These are phyloP conservation scores for Chaetura pelagica DNA, from an alignment of 2,113 vertebrate species.

Conservation along the genomic window DNA sequence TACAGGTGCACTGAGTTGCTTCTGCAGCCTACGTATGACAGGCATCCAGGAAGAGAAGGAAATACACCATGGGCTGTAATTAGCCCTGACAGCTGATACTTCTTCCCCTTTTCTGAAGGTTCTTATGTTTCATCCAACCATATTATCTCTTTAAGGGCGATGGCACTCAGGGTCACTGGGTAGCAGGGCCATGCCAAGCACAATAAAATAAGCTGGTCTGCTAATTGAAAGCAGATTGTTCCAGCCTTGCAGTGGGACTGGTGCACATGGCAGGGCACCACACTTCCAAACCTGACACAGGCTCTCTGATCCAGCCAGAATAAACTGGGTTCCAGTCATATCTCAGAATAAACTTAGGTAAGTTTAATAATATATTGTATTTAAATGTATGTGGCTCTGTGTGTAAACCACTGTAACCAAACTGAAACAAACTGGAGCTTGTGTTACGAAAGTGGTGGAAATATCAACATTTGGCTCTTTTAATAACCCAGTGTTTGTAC, in stretches of 20 bases:
- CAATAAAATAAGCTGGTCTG: slow-evolving; percentile 15
- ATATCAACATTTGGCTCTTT: slow-evolving; percentile 49
- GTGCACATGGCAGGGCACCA: slow-evolving; percentile 41
- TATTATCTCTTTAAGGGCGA: slow-evolving; percentile 6
- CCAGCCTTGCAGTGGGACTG: neutral
- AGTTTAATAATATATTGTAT: slow-evolving; percentile 59
- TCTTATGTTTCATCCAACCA: neutral
- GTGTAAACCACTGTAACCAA: slow-evolving; percentile 46
- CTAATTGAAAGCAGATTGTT: slow-evolving; percentile 31
- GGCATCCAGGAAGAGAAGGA: neutral
- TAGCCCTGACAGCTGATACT: neutral
- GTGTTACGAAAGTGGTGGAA: slow-evolving; percentile 26
- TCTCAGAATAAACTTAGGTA: slow-evolving; percentile 45
- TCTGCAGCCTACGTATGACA: neutral
- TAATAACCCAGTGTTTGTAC: slow-evolving; percentile 48
- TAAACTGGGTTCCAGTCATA: slow-evolving; percentile 48
- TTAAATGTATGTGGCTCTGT: slow-evolving; percentile 35
- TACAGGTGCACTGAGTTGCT: slow-evolving; percentile 25
- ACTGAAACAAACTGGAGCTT: slow-evolving; percentile 20
- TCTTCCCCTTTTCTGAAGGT: neutral
- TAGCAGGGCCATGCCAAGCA: slow-evolving; percentile 31
- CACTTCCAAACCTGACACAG: neutral
- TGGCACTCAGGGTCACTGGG: neutral
- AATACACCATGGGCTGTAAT: neutral
- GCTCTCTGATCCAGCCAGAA: slow-evolving; percentile 26